A percentile compares a stretch with the other conserved stretches of the same genome.
These are phyloP conservation scores for Epinotia bilunana DNA, from an alignment of 2,888 invertebrate species.

Conservation along the genomic window DNA sequence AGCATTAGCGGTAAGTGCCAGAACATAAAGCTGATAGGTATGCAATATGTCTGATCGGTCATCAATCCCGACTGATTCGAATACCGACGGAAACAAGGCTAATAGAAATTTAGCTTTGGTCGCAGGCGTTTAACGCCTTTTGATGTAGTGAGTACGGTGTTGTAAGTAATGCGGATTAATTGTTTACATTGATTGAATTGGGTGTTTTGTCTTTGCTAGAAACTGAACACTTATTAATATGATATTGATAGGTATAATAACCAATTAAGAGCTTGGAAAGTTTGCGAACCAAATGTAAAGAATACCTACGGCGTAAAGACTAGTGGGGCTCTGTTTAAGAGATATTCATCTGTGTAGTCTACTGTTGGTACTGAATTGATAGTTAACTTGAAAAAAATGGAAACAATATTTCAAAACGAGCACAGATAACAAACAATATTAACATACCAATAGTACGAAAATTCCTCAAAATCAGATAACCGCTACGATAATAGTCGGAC, in stretches of 20 bases:
- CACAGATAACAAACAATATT: slow-evolving; percentile 16
- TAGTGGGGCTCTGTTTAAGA: too few relatives aligned
- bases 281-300: too few relatives aligned
- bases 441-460: slow-evolving; percentile 50
- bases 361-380: background rate
- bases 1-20: slow-evolving; percentile 77
- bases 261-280: too few relatives aligned
- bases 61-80: slow-evolving; percentile 71
- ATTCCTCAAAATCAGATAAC: slow-evolving; percentile 71
- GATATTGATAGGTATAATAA: too few relatives aligned
- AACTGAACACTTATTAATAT: background rate
- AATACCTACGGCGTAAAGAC: too few relatives aligned
- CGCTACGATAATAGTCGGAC: slow-evolving; percentile 66
- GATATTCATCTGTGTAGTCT: background rate
- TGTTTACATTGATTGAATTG: background rate
- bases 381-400: background rate
- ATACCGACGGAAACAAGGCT: slow-evolving; percentile 56
- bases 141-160: slow-evolving; percentile 44
- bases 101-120: slow-evolving; percentile 55
- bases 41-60: slow-evolving; percentile 74
- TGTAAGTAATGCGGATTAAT: background rate
- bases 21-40: slow-evolving; percentile 82
- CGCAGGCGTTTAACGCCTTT: slow-evolving; percentile 50
- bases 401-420: slow-evolving; percentile 3
- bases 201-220: background rate